Conservation (phyloP, 2,888 invertebrate genomes). For the Priocnemis perturbator region DNA sequence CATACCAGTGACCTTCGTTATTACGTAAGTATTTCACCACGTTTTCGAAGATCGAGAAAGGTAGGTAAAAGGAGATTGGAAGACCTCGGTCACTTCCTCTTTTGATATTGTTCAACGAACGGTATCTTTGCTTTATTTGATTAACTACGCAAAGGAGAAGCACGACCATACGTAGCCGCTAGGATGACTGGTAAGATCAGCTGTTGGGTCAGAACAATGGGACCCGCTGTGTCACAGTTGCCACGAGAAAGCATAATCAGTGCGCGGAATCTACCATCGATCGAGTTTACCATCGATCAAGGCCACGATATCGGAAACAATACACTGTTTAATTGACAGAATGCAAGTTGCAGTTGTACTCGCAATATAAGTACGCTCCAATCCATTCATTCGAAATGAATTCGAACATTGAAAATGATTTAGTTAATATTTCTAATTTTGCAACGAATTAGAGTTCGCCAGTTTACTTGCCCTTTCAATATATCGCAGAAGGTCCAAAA, state of each 20-base stretch:
- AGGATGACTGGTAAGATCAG: too few relatives aligned
- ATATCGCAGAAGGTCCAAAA: too few relatives aligned
- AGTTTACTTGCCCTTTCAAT: too few relatives aligned
- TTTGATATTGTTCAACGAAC: background rate
- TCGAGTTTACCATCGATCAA: constrained; percentile 27
- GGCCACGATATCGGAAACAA: constrained; percentile 32
- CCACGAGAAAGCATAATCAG: constrained; percentile 25
- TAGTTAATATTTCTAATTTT: too few relatives aligned
- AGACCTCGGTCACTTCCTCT: background rate
- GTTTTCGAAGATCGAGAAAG: background rate
- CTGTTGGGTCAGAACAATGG: constrained; percentile 4
- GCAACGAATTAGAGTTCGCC: too few relatives aligned
- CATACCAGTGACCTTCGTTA: constrained; percentile 72
- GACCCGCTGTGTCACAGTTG: background rate
- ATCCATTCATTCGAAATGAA: too few relatives aligned
- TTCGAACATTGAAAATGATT: too few relatives aligned
- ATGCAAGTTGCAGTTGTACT: constrained; percentile 23
- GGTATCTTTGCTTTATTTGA: background rate
- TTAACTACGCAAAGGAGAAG: too few relatives aligned
- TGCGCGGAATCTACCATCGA: constrained; percentile 10
- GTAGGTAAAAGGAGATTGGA: background rate
- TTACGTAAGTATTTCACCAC: constrained; percentile 69
- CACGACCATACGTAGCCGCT: too few relatives aligned
- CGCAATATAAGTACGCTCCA: too few relatives aligned
- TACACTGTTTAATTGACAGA: constrained; percentile 19